Percentiles rank a stretch among this genome's conserved stretches.
These are phyloP conservation scores for Catharus ustulatus DNA, from an alignment of 2,797 vertebrate species.

Conservation along the genomic window DNA sequence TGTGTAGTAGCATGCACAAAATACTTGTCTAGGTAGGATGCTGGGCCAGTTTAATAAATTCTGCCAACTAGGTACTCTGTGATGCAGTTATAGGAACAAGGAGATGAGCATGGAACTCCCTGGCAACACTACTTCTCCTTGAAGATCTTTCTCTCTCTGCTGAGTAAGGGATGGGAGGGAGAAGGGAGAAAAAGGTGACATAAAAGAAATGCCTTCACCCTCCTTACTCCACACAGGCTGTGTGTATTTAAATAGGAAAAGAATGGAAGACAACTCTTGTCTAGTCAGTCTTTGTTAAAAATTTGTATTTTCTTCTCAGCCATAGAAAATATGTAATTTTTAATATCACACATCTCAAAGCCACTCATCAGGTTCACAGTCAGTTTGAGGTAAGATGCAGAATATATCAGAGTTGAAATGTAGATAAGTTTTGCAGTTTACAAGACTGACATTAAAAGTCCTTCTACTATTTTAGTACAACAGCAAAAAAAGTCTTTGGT, in stretches of 20 bases:
- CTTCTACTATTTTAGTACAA: background rate
- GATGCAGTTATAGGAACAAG: background rate
- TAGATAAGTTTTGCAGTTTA: background rate
- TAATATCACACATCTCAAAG: background rate
- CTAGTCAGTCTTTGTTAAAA: background rate
- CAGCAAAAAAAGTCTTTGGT: background rate
- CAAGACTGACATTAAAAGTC: background rate
- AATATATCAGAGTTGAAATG: background rate
- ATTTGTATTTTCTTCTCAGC: background rate
- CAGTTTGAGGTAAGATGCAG: background rate
- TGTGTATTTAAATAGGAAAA: background rate
- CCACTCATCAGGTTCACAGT: background rate
- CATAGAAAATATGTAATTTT: rapidly evolving
- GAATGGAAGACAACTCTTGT: background rate
- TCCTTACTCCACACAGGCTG: background rate
- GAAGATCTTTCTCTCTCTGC: background rate
- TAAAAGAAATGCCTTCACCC: background rate
- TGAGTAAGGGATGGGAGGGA: background rate
- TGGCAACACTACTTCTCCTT: background rate
- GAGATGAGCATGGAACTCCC: background rate
- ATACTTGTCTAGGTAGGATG: background rate
- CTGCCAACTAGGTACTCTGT: background rate
- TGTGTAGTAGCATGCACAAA: background rate
- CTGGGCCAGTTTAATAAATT: background rate
- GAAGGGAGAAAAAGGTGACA: background rate